Evolutionary conservation across 2,888 invertebrate species (phyloP).

Genomic region (Drosophila anomalata): DNA sequence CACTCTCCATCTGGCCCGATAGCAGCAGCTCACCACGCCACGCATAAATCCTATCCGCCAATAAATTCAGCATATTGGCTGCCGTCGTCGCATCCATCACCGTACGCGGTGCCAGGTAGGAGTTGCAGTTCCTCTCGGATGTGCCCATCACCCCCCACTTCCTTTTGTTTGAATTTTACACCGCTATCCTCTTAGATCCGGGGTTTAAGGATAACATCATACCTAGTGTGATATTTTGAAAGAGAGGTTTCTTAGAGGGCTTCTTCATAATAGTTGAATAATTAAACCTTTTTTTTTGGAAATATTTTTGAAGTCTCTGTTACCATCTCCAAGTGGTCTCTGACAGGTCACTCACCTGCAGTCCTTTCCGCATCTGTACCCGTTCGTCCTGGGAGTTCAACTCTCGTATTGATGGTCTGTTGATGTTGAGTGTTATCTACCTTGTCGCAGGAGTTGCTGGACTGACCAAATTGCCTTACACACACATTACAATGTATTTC

Average conservation of each 20-base stretch:
- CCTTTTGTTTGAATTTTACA: neutral
- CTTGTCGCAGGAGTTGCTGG: slow-evolving; percentile 57
- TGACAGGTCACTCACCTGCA: slow-evolving; percentile 46
- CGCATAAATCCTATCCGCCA: slow-evolving; percentile 88
- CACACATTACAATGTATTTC: slow-evolving; percentile 59
- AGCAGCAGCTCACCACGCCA: slow-evolving; percentile 62
- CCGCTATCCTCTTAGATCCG: no score
- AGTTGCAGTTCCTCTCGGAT: slow-evolving; percentile 49
- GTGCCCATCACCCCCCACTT: neutral
- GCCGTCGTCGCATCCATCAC: slow-evolving; percentile 90
- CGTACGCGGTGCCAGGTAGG: slow-evolving; percentile 92
- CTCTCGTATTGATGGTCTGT: slow-evolving; percentile 74
- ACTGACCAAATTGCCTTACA: slow-evolving; percentile 71
- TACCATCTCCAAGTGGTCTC: slow-evolving; percentile 22
- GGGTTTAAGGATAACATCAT: no score
- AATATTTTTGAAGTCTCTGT: no score
- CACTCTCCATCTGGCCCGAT: neutral
- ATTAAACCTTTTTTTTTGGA: no score
- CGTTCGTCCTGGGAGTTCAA: slow-evolving; percentile 4
- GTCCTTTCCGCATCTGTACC: slow-evolving; percentile 3
- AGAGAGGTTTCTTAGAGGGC: no score
- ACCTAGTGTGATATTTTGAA: no score
- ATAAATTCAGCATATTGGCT: slow-evolving; percentile 94
- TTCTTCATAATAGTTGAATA: no score
- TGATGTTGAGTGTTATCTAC: slow-evolving; percentile 78